Conservation (phyloP, 2,797 vertebrate species). For the Sylvia borin region DNA sequence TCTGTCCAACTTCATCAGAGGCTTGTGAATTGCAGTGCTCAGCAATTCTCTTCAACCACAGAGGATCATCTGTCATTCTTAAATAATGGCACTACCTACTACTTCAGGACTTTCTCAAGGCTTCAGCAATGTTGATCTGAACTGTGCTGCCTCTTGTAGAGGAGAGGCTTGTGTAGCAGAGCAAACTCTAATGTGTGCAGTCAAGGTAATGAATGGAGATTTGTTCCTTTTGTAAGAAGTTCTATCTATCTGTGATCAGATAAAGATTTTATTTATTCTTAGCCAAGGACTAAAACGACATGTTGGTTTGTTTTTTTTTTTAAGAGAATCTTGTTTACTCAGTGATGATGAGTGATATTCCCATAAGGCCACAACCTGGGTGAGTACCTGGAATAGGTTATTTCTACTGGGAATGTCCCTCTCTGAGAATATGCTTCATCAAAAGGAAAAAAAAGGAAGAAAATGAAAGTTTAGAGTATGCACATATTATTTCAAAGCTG, state of each 20-base stretch:
- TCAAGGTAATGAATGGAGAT: not conserved
- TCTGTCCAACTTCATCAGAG: not conserved
- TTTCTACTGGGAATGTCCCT: not conserved
- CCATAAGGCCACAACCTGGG: not conserved
- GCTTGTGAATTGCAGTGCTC: not conserved
- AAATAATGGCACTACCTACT: not conserved
- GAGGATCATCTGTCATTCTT: constrained; percentile 36
- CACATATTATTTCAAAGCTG: not conserved
- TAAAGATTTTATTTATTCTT: not conserved
- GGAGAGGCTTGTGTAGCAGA: not conserved
- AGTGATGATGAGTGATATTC: not conserved
- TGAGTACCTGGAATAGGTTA: not conserved
- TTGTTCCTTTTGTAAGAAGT: not conserved
- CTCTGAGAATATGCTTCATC: not conserved
- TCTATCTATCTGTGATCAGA: not conserved
- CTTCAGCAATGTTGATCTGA: not conserved
- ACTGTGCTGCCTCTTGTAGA: not conserved
- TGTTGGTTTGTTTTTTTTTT: not conserved
- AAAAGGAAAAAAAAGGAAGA: not conserved
- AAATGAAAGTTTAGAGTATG: not conserved
- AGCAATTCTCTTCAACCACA: not conserved
- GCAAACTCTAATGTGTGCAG: not conserved
- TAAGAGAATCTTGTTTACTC: not conserved
- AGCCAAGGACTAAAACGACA: not conserved
- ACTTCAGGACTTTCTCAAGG: constrained; percentile 37